Conservation (phyloP, 2,113 vertebrate species). For the Vulpes ferrilata region DNA sequence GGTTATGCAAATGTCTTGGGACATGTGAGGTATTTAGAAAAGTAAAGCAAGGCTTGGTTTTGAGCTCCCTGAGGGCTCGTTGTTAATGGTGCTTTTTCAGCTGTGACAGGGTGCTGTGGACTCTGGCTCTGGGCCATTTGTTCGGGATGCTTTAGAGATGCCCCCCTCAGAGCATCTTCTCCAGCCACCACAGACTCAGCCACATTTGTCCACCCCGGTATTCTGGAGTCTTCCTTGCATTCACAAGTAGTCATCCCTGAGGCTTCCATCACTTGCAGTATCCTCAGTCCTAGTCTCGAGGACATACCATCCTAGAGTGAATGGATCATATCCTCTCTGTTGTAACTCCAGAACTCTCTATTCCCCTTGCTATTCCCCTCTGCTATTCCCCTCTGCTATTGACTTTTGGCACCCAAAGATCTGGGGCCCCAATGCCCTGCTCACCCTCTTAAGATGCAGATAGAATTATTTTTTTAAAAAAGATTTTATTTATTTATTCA, state of each 20-base stretch:
- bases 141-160: background rate
- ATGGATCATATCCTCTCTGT: background rate
- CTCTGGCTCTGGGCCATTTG: background rate
- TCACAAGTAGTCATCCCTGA: background rate
- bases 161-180: background rate
- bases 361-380: too few species aligned
- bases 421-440: background rate
- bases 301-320: fast-evolving
- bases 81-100: background rate
- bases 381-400: too few species aligned
- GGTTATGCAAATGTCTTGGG: background rate
- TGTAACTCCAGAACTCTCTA: background rate
- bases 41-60: background rate
- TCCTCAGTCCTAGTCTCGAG: fast-evolving
- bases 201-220: fast-evolving
- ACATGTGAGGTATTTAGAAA: background rate
- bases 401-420: background rate
- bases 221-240: background rate
- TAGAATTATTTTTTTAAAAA: background rate
- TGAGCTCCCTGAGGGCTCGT: background rate
- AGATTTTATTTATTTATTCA: too few species aligned
- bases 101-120: background rate
- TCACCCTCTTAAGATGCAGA: background rate
- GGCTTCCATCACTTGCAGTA: background rate
- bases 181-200: background rate